These are phyloP conservation scores for Zosterops lateralis DNA, from an alignment of 2,113 vertebrate species.

Conservation along the genomic window DNA sequence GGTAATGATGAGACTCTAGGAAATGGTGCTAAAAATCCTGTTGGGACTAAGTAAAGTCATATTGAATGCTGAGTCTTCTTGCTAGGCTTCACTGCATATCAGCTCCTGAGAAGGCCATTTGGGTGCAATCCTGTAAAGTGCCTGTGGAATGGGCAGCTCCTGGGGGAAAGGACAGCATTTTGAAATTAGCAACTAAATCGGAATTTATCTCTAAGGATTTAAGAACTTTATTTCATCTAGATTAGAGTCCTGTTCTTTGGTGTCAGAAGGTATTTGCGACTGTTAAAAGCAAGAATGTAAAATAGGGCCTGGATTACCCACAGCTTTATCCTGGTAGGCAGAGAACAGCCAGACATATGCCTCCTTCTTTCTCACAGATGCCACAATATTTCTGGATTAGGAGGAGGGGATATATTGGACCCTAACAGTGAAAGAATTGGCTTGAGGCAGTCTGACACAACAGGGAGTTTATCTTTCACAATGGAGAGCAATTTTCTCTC, in stretches of 20 bases:
- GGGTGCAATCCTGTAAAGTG: slow-evolving; percentile 37
- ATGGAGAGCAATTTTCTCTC: background rate
- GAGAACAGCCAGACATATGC: slow-evolving; percentile 44
- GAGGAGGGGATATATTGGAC: background rate
- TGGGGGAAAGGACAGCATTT: background rate
- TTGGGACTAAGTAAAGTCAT: background rate
- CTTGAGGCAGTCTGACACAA: background rate
- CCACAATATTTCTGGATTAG: slow-evolving; percentile 43
- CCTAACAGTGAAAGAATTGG: background rate
- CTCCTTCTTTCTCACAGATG: slow-evolving; percentile 9
- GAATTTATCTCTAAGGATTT: slow-evolving; percentile 51
- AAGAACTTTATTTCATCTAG: slow-evolving; percentile 56
- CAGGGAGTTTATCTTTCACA: slow-evolving; percentile 3
- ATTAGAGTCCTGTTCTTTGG: slow-evolving; percentile 32
- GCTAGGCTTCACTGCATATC: background rate
- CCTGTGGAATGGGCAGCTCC: slow-evolving; percentile 50
- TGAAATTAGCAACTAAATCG: slow-evolving; percentile 48
- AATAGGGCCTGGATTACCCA: slow-evolving; percentile 38
- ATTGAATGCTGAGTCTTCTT: background rate
- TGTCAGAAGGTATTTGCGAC: slow-evolving; percentile 44
- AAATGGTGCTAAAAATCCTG: background rate
- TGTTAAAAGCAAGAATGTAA: slow-evolving; percentile 48
- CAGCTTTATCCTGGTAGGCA: slow-evolving; percentile 43
- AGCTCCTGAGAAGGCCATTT: slow-evolving; percentile 12
- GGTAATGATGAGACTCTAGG: background rate